Evolutionary conservation across 2,113 vertebrate species (phyloP).

Genomic region (Nothocercus nigrocapillus): DNA sequence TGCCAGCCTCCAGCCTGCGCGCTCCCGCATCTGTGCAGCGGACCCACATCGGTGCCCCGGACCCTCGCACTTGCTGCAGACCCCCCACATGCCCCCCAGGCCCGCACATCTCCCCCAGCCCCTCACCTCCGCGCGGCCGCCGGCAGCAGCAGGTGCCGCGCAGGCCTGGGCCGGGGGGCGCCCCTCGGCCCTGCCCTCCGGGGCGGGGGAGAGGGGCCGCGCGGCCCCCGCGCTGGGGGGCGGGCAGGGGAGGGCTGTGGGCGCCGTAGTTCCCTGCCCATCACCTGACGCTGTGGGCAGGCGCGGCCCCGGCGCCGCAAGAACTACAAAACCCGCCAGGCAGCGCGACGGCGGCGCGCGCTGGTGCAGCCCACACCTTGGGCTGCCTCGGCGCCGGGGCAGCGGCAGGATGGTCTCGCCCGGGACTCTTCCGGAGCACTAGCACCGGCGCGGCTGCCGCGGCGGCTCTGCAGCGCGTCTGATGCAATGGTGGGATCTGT

Average conservation of each 20-base stretch:
- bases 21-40: too few relatives aligned
- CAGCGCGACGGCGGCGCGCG: not conserved
- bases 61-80: not conserved
- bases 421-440: not conserved
- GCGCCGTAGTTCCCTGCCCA: slow-evolving; percentile 33
- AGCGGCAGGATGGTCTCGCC: not conserved
- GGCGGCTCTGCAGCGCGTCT: not conserved
- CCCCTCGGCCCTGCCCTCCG: not conserved
- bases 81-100: not conserved
- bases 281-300: slow-evolving; percentile 21
- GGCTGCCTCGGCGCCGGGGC: not conserved
- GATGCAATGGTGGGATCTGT: not conserved
- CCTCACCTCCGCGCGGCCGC: too few relatives aligned
- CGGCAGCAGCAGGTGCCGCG: too few relatives aligned
- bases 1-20: not conserved
- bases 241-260: not conserved
- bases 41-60: too few relatives aligned
- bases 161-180: too few relatives aligned
- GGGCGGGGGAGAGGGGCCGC: too few relatives aligned
- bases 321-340: slow-evolving; percentile 60
- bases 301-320: not conserved
- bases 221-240: not conserved
- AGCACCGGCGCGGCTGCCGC: not conserved
- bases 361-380: slow-evolving; percentile 37
- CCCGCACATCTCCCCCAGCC: too few relatives aligned